phyloP scores from a whole-genome alignment of 2,113 vertebrate species.

The Erythrocercus mccallii region DNA sequence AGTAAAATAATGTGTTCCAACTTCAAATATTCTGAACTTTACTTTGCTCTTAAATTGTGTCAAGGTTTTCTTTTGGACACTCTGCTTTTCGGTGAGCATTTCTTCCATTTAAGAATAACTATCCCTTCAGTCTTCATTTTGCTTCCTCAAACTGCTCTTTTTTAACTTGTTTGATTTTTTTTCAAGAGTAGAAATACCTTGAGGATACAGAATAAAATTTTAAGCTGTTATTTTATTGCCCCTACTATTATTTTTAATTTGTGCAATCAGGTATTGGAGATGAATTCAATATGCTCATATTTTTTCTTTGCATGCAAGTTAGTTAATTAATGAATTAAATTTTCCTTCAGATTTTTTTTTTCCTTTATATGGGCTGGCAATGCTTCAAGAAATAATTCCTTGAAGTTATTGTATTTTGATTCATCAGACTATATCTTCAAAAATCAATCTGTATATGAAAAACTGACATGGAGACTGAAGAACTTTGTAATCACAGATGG shows the following conservation, averaged over 20 bases:
- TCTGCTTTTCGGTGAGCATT: not conserved
- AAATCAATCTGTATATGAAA: not conserved
- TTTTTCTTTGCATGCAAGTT: not conserved
- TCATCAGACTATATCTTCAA: not conserved
- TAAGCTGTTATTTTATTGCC: not conserved
- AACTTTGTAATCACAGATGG: constrained; percentile 10
- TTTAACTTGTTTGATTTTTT: not conserved
- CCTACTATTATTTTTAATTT: not conserved
- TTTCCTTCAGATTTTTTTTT: not conserved
- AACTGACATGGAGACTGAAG: not conserved
- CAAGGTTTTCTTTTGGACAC: not conserved
- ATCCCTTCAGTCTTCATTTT: not conserved
- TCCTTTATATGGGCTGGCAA: not conserved
- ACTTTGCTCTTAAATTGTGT: constrained; percentile 33
- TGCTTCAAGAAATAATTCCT: constrained; percentile 31
- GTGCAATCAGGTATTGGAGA: not conserved
- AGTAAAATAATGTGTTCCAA: constrained; percentile 9
- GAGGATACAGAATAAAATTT: constrained; percentile 26
- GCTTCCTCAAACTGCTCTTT: not conserved
- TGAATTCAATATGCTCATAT: not conserved
- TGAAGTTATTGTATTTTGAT: not conserved
- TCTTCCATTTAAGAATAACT: not conserved
- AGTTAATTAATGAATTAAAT: not conserved
- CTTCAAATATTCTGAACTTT: not conserved
- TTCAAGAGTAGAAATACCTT: not conserved